phyloP scores from a whole-genome alignment of 2,797 vertebrate genomes.

The Pachyuromys duprasi region DNA sequence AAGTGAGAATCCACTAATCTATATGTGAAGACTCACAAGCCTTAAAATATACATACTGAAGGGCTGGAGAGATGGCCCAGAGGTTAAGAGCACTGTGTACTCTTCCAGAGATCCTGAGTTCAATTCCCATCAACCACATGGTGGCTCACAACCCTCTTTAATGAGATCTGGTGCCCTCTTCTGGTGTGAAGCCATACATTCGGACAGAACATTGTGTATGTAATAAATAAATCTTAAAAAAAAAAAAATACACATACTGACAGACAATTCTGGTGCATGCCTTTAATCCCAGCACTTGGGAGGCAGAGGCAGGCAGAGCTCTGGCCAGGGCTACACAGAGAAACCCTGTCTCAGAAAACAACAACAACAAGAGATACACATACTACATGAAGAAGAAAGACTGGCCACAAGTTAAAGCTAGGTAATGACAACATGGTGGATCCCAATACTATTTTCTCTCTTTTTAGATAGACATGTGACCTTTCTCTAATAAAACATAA shows the following conservation, averaged over 20 bases:
- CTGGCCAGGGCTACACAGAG: neutral
- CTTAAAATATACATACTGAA: neutral
- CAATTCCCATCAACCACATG: no score
- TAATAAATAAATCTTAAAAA: no score
- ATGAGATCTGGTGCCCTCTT: no score
- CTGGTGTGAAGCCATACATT: no score
- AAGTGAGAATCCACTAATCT: neutral
- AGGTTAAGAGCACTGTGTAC: no score
- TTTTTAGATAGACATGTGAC: neutral
- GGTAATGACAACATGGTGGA: neutral
- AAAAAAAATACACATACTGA: neutral
- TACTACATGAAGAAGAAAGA: neutral
- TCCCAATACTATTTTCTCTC: neutral
- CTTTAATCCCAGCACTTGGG: neutral
- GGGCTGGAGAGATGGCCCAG: no score
- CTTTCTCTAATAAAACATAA: conserved; percentile 34
- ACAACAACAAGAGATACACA: neutral
- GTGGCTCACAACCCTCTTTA: no score
- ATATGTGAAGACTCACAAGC: neutral
- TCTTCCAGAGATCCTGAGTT: no score
- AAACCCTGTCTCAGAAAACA: neutral
- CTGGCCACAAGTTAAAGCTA: neutral
- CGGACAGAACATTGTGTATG: no score
- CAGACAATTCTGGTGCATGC: neutral
- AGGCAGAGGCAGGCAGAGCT: neutral